Percentiles rank a stretch among this genome's conserved stretches.
These are phyloP conservation scores for Onychorhynchus coronatus DNA, from an alignment of 2,113 vertebrate species.

Conservation along the genomic window DNA sequence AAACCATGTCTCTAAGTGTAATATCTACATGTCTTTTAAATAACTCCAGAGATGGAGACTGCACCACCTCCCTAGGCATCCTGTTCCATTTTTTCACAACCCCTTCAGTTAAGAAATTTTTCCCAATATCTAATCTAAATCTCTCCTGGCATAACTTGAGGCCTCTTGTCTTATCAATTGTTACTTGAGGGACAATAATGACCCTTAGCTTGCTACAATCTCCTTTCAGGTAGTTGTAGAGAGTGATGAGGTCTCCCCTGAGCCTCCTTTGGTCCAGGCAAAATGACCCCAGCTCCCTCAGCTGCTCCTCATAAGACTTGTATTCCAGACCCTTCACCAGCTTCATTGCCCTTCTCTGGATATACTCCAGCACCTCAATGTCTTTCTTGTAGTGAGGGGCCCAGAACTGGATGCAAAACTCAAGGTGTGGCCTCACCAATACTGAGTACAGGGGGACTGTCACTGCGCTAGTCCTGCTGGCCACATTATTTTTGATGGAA, in stretches of 20 bases:
- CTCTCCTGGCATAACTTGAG: background rate
- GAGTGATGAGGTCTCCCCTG: background rate
- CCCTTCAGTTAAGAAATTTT: background rate
- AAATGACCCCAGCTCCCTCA: background rate
- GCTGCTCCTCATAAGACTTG: background rate
- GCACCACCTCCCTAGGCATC: background rate
- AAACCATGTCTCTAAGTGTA: background rate
- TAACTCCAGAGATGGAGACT: background rate
- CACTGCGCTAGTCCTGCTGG: background rate
- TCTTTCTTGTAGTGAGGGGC: background rate
- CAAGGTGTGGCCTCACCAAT: fast-evolving
- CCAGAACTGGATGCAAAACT: fast-evolving
- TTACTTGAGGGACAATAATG: background rate
- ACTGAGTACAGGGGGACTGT: background rate
- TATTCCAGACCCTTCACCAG: background rate
- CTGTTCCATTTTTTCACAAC: background rate
- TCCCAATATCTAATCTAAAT: background rate
- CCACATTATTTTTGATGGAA: background rate
- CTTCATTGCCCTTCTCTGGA: background rate
- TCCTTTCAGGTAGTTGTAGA: background rate
- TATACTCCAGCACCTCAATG: fast-evolving
- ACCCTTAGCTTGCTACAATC: background rate
- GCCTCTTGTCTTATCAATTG: background rate
- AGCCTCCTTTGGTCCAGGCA: background rate
- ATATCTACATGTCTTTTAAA: background rate